Evolutionary conservation across 2,113 vertebrate species (phyloP).

Genomic region (Conger conger): DNA sequence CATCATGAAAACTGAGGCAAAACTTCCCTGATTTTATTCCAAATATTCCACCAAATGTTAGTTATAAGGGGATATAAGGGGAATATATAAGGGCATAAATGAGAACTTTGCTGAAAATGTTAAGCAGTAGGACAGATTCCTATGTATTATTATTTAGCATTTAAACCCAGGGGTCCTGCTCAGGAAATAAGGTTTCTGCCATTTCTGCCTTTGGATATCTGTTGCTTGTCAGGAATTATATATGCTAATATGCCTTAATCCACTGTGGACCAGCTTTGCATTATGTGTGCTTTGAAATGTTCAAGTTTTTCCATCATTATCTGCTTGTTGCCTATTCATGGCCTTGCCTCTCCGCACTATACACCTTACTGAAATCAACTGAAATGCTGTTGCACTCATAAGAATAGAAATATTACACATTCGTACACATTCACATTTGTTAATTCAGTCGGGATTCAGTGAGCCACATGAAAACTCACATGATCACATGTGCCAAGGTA

Average conservation of each 20-base stretch:
- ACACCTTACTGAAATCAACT: neutral
- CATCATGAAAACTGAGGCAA: too few species aligned
- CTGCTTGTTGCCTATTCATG: neutral
- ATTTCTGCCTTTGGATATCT: neutral
- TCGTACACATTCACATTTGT: neutral
- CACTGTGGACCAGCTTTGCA: neutral
- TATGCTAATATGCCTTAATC: neutral
- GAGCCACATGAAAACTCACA: neutral
- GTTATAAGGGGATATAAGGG: too few species aligned
- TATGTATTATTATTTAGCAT: too few species aligned
- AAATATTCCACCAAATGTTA: too few species aligned
- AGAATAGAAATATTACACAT: neutral
- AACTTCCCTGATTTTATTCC: too few species aligned
- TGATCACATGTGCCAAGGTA: too few species aligned
- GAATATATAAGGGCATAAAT: too few species aligned
- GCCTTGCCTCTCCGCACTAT: too few species aligned
- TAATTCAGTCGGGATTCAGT: neutral
- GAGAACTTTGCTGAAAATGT: too few species aligned
- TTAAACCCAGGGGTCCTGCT: neutral
- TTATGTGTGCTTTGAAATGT: neutral
- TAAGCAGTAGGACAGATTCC: too few species aligned
- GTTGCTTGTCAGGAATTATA: slow-evolving; percentile 3
- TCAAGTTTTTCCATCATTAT: neutral
- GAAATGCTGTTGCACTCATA: neutral
- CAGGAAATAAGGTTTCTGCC: neutral